A percentile compares a stretch with the other conserved stretches of the same genome.
phyloP scores from a whole-genome alignment of 2,888 invertebrate genomes.

The Sarcophaga rosellei region DNA sequence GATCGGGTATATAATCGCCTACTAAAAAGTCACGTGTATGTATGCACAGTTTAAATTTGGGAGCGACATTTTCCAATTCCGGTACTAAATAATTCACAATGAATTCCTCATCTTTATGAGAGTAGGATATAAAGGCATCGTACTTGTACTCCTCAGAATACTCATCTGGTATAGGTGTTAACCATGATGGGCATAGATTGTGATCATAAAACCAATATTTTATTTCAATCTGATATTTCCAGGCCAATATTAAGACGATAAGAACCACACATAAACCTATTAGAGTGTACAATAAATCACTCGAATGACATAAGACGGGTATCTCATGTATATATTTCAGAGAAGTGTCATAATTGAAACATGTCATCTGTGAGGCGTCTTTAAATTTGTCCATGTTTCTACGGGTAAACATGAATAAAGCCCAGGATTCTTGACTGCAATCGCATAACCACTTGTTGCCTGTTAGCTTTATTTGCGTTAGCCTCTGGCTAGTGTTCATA shows the following conservation, averaged over 20 bases:
- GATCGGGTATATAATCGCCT: slow-evolving; percentile 87
- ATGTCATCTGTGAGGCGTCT: slow-evolving; percentile 76
- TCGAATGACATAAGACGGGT: slow-evolving; percentile 81
- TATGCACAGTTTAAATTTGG: slow-evolving; percentile 86
- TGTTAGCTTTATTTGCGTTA: slow-evolving; percentile 83
- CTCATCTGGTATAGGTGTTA: slow-evolving; percentile 68
- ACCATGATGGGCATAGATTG: slow-evolving; percentile 84
- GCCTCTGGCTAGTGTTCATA: slow-evolving; percentile 81
- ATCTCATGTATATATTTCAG: slow-evolving; percentile 64
- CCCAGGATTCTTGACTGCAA: slow-evolving; percentile 84
- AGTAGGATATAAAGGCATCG: slow-evolving; percentile 91
- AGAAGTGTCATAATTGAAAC: slow-evolving; percentile 65
- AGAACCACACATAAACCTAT: slow-evolving; percentile 78
- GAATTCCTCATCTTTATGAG: slow-evolving; percentile 88
- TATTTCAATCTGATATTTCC: slow-evolving; percentile 84
- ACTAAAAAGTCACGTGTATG: slow-evolving; percentile 88
- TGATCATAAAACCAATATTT: slow-evolving; percentile 87
- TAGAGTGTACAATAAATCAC: slow-evolving; percentile 76
- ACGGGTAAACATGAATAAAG: slow-evolving; percentile 83
- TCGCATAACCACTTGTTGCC: slow-evolving; percentile 87
- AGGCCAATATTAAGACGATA: slow-evolving; percentile 74
- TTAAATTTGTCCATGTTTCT: slow-evolving; percentile 79
- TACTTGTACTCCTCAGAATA: slow-evolving; percentile 82
- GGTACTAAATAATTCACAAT: slow-evolving; percentile 85
- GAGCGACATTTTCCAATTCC: slow-evolving; percentile 85